These are phyloP conservation scores for Anguilla anguilla DNA, from an alignment of 2,797 vertebrate species.

Conservation along the genomic window DNA sequence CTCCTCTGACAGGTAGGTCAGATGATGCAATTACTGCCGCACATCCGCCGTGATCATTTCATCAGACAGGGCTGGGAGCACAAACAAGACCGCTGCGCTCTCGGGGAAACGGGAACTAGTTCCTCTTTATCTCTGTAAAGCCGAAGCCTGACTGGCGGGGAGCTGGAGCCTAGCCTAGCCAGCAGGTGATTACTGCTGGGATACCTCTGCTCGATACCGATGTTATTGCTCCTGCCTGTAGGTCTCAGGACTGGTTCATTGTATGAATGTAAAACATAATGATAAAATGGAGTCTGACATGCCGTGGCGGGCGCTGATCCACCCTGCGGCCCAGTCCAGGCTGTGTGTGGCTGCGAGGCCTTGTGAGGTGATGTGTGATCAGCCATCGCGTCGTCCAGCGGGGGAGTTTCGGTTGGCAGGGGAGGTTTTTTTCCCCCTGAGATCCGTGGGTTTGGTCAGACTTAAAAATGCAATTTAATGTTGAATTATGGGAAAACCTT, in stretches of 20 bases:
- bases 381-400: background rate
- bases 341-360: background rate
- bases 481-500: background rate
- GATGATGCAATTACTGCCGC: slow-evolving; percentile 11
- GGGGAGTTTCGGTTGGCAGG: background rate
- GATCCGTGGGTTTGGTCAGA: background rate
- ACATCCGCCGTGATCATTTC: background rate
- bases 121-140: background rate
- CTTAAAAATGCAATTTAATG: background rate
- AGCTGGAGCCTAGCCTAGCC: background rate
- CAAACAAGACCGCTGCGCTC: slow-evolving; percentile 1
- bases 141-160: background rate
- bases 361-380: background rate
- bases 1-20: background rate
- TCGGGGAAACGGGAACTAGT: background rate
- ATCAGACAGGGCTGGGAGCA: background rate
- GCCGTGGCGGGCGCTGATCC: background rate
- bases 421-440: background rate
- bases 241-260: background rate
- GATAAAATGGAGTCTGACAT: background rate
- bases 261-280: background rate
- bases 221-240: background rate
- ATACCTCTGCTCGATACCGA: background rate
- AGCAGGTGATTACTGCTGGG: background rate
- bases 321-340: background rate